Percentiles rank a stretch among this genome's conserved stretches.
These are phyloP conservation scores for Teleiodes luculella DNA, from an alignment of 2,888 invertebrate species.

Conservation along the genomic window DNA sequence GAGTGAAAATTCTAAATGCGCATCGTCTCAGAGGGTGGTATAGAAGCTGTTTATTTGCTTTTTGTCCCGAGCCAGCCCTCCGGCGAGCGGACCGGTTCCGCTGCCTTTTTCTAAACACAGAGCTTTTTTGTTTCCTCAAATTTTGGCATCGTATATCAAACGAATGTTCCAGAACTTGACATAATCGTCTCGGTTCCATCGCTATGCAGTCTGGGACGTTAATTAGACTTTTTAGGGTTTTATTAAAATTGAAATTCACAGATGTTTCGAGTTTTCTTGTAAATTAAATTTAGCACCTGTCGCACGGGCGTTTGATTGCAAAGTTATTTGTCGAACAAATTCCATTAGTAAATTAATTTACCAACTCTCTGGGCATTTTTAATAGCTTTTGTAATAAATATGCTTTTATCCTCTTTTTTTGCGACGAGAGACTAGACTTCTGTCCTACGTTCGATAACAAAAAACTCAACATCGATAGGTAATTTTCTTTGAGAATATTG, in stretches of 20 bases:
- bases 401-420: background rate
- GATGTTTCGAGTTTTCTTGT: constrained; percentile 9
- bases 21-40: constrained; percentile 32
- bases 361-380: too few relatives aligned
- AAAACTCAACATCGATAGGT: too few relatives aligned
- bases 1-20: constrained; percentile 36
- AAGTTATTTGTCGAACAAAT: too few relatives aligned
- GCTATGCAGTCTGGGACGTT: background rate
- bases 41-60: constrained; percentile 50
- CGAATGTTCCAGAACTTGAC: constrained; percentile 8
- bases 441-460: too few relatives aligned
- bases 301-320: background rate
- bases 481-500: too few relatives aligned
- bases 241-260: constrained; percentile 10
- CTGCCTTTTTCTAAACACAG: constrained; percentile 40
- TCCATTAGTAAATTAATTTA: too few relatives aligned
- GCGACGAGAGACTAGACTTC: too few relatives aligned
- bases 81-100: constrained; percentile 60
- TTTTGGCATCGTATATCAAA: constrained; percentile 14
- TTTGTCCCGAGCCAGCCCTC: constrained; percentile 49
- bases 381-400: too few relatives aligned
- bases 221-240: constrained; percentile 1
- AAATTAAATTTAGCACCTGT: constrained; percentile 11
- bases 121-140: constrained; percentile 15
- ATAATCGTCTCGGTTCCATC: background rate